Evolutionary conservation across 2,797 vertebrate genomes (phyloP).

Genomic region (Phylloscopus collybita): DNA sequence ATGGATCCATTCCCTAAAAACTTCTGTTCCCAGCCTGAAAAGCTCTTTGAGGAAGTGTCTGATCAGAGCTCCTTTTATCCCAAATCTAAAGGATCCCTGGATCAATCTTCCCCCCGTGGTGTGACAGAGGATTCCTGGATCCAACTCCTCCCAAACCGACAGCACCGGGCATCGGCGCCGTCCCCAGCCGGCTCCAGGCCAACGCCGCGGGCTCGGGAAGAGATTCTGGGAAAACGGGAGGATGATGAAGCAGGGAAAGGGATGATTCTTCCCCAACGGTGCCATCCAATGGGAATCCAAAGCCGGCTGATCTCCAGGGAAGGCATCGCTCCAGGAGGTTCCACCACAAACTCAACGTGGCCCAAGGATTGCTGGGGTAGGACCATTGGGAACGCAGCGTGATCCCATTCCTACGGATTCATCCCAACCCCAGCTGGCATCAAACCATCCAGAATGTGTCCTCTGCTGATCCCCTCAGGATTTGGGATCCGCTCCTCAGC

Average conservation of each 20-base stretch:
- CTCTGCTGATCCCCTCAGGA: not conserved
- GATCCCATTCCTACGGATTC: not conserved
- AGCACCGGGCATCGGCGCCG: too few species aligned
- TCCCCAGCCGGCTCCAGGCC: fast-evolving
- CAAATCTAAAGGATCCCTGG: not conserved
- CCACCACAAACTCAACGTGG: fast-evolving
- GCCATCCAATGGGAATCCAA: not conserved
- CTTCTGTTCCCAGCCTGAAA: not conserved
- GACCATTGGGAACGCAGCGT: fast-evolving
- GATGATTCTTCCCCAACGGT: fast-evolving
- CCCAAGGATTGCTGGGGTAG: fast-evolving
- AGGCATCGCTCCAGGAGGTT: fast-evolving
- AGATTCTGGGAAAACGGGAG: not conserved
- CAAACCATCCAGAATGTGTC: not conserved
- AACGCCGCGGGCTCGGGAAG: fast-evolving
- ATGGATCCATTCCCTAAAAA: not conserved
- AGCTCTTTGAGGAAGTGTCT: fast-evolving
- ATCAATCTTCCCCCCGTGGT: too few species aligned
- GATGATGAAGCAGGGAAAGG: fast-evolving
- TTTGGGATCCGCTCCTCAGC: fast-evolving
- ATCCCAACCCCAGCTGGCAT: not conserved
- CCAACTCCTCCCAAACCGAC: not conserved
- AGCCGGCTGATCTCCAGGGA: not conserved
- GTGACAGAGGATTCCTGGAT: not conserved
- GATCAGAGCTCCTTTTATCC: not conserved